These are phyloP conservation scores for Cebidichthys violaceus DNA, from an alignment of 2,113 vertebrate species.

Conservation along the genomic window DNA sequence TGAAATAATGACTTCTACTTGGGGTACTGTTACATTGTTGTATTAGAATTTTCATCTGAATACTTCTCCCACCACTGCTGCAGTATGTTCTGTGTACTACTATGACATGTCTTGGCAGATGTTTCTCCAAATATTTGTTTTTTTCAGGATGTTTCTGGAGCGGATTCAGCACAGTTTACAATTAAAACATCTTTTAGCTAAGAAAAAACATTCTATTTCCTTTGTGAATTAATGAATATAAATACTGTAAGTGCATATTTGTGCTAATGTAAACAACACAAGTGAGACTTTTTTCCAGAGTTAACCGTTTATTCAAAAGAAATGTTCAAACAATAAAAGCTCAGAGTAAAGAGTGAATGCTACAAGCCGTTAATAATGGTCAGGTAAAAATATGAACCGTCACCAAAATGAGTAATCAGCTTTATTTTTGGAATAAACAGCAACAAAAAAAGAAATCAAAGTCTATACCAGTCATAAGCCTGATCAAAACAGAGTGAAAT, in stretches of 20 bases:
- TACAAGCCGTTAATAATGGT: constrained; percentile 58
- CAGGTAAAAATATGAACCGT: constrained; percentile 6
- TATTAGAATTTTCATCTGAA: not conserved
- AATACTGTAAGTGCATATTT: not conserved
- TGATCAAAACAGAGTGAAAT: constrained; percentile 25
- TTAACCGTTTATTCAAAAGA: constrained; percentile 70
- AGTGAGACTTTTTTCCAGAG: constrained; percentile 16
- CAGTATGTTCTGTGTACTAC: not conserved
- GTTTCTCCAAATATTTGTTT: not conserved
- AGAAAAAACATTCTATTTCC: not conserved
- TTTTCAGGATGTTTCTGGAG: constrained; percentile 3
- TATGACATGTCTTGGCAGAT: not conserved
- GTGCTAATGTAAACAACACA: not conserved
- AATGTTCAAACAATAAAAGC: constrained; percentile 50
- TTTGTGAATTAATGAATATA: constrained; percentile 11
- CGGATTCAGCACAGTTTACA: not conserved
- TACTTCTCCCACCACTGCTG: not conserved
- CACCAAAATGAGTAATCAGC: constrained; percentile 2
- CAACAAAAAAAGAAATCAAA: constrained; percentile 19
- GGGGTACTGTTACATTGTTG: not conserved
- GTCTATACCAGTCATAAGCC: constrained; percentile 5
- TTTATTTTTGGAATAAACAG: constrained; percentile 27
- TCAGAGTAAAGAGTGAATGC: constrained; percentile 57
- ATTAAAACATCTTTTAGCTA: too few species aligned
- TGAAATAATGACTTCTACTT: not conserved